A percentile compares a stretch with the other conserved stretches of the same genome.
These are phyloP conservation scores for Marasmarcha lunaedactyla DNA, from an alignment of 2,888 invertebrate species.

Conservation along the genomic window DNA sequence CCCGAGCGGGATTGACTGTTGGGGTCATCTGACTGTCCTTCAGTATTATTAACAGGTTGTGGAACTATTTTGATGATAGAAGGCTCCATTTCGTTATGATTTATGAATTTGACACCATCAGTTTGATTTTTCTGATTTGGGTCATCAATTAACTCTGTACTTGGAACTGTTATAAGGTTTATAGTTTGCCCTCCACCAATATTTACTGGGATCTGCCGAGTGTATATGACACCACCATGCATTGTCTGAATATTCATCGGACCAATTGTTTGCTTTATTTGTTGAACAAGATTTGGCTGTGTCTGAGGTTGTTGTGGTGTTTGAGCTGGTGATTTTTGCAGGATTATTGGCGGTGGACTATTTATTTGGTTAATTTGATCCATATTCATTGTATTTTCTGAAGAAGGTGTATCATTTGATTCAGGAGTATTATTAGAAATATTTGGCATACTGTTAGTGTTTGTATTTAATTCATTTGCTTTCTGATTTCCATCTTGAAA, in stretches of 20 bases:
- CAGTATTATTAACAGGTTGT: slow-evolving; percentile 36
- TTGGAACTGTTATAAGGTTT: slow-evolving; percentile 67
- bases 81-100: slow-evolving; percentile 43
- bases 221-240: slow-evolving; percentile 78
- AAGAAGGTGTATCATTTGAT: slow-evolving; percentile 31
- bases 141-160: slow-evolving; percentile 54
- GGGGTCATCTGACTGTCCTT: slow-evolving; percentile 34
- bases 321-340: slow-evolving; percentile 39
- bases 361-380: slow-evolving; percentile 46
- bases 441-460: slow-evolving; percentile 13
- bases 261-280: slow-evolving; percentile 63
- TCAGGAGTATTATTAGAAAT: slow-evolving; percentile 25
- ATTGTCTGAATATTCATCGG: slow-evolving; percentile 72
- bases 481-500: slow-evolving; percentile 61
- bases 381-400: slow-evolving; percentile 40
- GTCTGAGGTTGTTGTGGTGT: slow-evolving; percentile 40
- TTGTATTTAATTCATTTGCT: slow-evolving; percentile 26
- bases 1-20: slow-evolving; percentile 29
- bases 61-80: slow-evolving; percentile 61
- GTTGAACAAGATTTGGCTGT: slow-evolving; percentile 46
- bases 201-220: slow-evolving; percentile 78
- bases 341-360: slow-evolving; percentile 49
- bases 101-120: slow-evolving; percentile 21
- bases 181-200: slow-evolving; percentile 68
- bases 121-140: slow-evolving; percentile 43